Base-by-base conservation (phyloP, 2,888 invertebrate genomes). In the Geotrupes spiniger region DNA sequence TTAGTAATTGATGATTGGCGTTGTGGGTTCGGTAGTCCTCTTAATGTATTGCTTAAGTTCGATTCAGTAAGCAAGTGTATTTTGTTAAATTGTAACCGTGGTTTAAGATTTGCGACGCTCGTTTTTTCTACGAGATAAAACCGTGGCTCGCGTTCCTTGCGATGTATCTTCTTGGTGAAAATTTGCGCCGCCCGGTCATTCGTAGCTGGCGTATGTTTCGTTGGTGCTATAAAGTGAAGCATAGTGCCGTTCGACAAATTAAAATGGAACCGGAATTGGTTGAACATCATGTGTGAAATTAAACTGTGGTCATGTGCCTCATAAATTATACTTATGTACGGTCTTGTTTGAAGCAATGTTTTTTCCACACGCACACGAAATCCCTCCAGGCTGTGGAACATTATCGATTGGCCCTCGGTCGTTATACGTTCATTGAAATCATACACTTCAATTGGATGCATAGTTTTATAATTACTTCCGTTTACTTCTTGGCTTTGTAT, bases 341-440 rank as follows among this genome's bases (percentile, higher is more conserved):
- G 41, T n/a, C 31, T 21, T 2, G 12, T 12, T 12, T n/a, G 4
- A 16, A 46, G 42, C 4, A 29, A 41, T 8, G 12, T 29, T 31
- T 42, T 41, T 11, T 50, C 50, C 10, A 50, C 50, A n/a, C 45
- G 45, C 15, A 50, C 25, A 16, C 41, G 45, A 9, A 50, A 36
- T 17, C 50, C 46, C 15, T 50, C 50, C 10, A 42, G 36, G 37
- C 50, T 50, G 26, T 29, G 46, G 12, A 50, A 50, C 5, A 29
- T 11, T 3, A 45, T 44, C n/a, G 46, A 42, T 1, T 28, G 31
- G 8, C 46, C 42, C 6, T 15, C 41, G 8, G 29, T 40, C 25
- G 41, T 46, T 15, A 9, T 2, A 25, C 42, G 36, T 8, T 41
- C 11, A 10, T 33, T 15, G 2, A 50, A 29, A 33, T 46, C 45